Percentiles rank a stretch among this genome's conserved stretches.
These are phyloP conservation scores for Dascillus cervinus DNA, from an alignment of 2,888 invertebrate genomes.

Conservation along the genomic window DNA sequence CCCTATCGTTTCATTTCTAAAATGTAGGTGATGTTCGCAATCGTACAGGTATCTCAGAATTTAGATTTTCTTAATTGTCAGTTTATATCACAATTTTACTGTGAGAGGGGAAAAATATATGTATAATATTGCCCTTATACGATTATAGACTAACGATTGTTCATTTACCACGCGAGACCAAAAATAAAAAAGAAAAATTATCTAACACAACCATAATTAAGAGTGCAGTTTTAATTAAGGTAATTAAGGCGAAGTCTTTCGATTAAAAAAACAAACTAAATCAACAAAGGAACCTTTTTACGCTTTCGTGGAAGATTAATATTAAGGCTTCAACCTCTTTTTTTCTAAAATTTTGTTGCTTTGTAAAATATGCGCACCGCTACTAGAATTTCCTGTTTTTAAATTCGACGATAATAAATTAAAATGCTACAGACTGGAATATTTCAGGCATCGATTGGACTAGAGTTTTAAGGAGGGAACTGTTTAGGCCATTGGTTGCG, in stretches of 20 bases:
- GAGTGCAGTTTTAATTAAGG: slow-evolving; percentile 28
- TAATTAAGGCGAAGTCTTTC: too few species aligned
- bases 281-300: slow-evolving; percentile 31
- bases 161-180: slow-evolving; percentile 15
- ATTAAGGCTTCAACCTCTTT: slow-evolving; percentile 19
- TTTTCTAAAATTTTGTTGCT: slow-evolving; percentile 18
- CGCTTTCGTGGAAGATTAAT: slow-evolving; percentile 26
- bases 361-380: slow-evolving; percentile 18
- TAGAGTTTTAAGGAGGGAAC: slow-evolving; percentile 45
- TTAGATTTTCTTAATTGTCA: slow-evolving; percentile 38
- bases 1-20: slow-evolving; percentile 2
- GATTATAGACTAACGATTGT: slow-evolving; percentile 16
- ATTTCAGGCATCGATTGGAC: slow-evolving; percentile 36
- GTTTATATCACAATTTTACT: slow-evolving; percentile 34
- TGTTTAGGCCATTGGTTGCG: slow-evolving; percentile 40
- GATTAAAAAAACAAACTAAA: slow-evolving; percentile 24
- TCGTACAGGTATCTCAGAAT: slow-evolving; percentile 32
- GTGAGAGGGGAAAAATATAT: slow-evolving; percentile 22
- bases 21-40: slow-evolving; percentile 21
- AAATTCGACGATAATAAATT: slow-evolving; percentile 17
- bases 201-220: slow-evolving; percentile 32
- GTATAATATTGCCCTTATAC: slow-evolving; percentile 31
- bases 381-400: slow-evolving; percentile 10
- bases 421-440: slow-evolving; percentile 29
- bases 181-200: slow-evolving; percentile 23